Evolutionary conservation across 2,113 vertebrate species (phyloP), one percentile per base, ranked within the genome.

Genomic region (Pipra filicauda): DNA sequence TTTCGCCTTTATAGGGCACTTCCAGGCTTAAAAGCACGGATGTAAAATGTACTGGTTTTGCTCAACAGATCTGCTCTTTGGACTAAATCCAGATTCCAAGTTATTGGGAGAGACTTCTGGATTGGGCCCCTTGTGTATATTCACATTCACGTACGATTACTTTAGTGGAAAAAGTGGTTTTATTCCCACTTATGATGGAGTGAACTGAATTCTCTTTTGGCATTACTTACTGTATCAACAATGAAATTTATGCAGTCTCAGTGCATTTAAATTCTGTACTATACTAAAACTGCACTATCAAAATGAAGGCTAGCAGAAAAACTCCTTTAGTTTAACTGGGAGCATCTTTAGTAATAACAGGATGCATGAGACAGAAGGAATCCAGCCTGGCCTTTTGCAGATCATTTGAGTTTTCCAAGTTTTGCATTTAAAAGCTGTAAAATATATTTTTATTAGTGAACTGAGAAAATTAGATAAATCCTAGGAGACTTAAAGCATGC

Each of bases 111-210:
- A 83, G 88, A 70, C 51, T 96, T 89, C 88, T 94, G 90, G 85
- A 96, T 95, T 30, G 22, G 52, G 75, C 48, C 88, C 57, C 79
- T 52, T 81, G 92, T 78, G 85, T 88, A 81, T 75, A 95, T 87
- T 83, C 88, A 91, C 72, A 85, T 95, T 91, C 88, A 90, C 31
- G 64, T 91, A 80, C 71, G 78, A 93, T 93, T 92, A 81, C 93
- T 92, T 93, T 74, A 81, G 76, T 94, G 92, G 83, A 91, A 96
- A 95, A 96, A 95, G 61, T 93, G 88, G 39, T 88, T 94, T 92
- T 94, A 93, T 96, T 93, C 79, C 79, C 76, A 61, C 51, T 92
- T 93, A 65, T 92, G 88, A 89, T 78, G 31, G 83, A 88, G 82
- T 81, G 52, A 96, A 81, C 37, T 37, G 83, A 94, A 93, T 94